Conservation (phyloP, 2,797 vertebrate species). For the Knipowitschia caucasica region DNA sequence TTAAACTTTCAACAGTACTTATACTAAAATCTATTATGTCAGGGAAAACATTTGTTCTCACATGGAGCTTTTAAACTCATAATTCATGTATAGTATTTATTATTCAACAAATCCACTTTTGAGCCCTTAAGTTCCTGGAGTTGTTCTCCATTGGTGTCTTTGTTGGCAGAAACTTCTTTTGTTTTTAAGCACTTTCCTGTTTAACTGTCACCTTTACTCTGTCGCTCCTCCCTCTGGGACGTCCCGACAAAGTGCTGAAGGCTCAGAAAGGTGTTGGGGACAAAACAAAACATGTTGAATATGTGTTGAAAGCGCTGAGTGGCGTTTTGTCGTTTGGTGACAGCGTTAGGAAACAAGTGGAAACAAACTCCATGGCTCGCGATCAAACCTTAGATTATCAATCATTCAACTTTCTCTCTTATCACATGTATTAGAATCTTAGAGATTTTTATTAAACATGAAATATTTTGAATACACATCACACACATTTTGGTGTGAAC, state of each 20-base stretch:
- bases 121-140: too few species aligned
- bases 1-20: too few species aligned
- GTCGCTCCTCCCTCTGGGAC: constrained; percentile 27
- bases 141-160: neutral
- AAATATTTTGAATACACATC: too few species aligned
- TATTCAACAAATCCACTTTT: too few species aligned
- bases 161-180: neutral
- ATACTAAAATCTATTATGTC: too few species aligned
- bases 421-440: too few species aligned
- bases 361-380: neutral
- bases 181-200: constrained; percentile 23
- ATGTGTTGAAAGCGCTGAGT: constrained; percentile 23
- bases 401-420: too few species aligned
- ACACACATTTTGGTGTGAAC: too few species aligned
- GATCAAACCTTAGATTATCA: neutral
- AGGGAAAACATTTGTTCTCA: too few species aligned
- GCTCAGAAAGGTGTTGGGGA: constrained; percentile 36
- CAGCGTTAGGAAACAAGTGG: constrained; percentile 17
- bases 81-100: too few species aligned
- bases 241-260: constrained; percentile 42
- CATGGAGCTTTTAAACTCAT: too few species aligned
- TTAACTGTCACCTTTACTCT: constrained; percentile 40
- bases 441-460: too few species aligned
- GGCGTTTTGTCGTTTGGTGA: constrained; percentile 26
- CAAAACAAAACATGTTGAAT: constrained; percentile 26